These are phyloP conservation scores for Limnephilus marmoratus DNA, from an alignment of 2,888 invertebrate species.

Conservation along the genomic window DNA sequence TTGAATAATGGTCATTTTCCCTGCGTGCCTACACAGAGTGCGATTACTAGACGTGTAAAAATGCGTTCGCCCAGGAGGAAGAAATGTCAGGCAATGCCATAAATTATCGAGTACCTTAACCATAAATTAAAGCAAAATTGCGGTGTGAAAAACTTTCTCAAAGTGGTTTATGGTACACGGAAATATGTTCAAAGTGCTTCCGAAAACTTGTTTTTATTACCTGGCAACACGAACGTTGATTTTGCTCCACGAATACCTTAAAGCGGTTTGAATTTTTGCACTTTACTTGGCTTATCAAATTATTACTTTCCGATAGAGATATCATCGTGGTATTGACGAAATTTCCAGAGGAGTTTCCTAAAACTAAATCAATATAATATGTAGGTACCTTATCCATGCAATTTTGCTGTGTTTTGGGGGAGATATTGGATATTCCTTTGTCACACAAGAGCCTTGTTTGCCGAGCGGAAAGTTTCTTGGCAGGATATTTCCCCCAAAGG, in stretches of 20 bases:
- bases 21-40: neutral
- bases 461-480: conserved; percentile 15
- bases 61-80: neutral
- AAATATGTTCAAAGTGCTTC: conserved; percentile 36
- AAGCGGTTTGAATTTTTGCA: neutral
- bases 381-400: neutral
- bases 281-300: neutral
- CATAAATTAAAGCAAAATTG: conserved; percentile 41
- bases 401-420: neutral
- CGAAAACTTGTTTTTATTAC: conserved; percentile 41
- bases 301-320: neutral
- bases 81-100: conserved; percentile 6
- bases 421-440: conserved; percentile 13
- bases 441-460: neutral
- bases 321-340: neutral
- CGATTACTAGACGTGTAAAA: conserved; percentile 19
- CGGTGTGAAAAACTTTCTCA: conserved; percentile 42
- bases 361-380: neutral
- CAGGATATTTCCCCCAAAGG: conserved; percentile 13
- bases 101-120: conserved; percentile 17
- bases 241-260: neutral
- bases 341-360: neutral
- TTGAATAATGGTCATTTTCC: neutral
- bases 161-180: conserved; percentile 42
- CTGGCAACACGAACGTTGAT: conserved; percentile 32